Conservation (phyloP, 1,140 invertebrate genomes). For the Anastatus disparis region DNA sequence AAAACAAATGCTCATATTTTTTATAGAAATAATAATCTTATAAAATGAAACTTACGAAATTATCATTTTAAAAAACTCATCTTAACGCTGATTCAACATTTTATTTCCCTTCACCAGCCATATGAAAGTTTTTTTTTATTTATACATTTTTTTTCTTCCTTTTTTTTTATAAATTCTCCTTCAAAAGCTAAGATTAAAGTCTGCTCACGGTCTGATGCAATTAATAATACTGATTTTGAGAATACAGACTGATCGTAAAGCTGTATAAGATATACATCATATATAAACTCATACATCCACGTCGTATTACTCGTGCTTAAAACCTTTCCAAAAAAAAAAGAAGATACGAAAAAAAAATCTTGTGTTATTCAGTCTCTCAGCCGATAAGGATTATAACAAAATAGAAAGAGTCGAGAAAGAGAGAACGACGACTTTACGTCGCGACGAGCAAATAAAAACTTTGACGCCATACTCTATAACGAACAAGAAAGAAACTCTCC, state of each 20-base stretch:
- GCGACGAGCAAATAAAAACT: conserved; percentile 23
- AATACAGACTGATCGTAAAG: conserved; percentile 54
- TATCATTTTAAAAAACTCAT: conserved; percentile 17
- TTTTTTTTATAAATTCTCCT: conserved; percentile 9
- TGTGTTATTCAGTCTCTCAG: conserved; percentile 23
- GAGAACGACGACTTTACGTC: not conserved
- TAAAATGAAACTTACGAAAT: conserved; percentile 18
- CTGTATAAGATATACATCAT: conserved; percentile 55
- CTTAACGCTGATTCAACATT: conserved; percentile 46
- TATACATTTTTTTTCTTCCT: conserved; percentile 1
- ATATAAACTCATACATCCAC: conserved; percentile 39
- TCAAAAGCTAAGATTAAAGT: conserved; percentile 28
- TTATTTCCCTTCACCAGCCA: conserved; percentile 47
- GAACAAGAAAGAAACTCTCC: too few relatives aligned
- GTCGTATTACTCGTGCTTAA: conserved; percentile 29
- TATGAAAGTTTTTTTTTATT: conserved; percentile 2
- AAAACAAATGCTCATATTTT: not conserved
- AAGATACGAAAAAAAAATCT: too few relatives aligned
- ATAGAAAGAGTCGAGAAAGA: not conserved
- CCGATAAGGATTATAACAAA: conserved; percentile 26
- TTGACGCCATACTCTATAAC: conserved; percentile 7
- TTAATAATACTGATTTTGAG: too few relatives aligned
- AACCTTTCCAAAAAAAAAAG: conserved; percentile 31
- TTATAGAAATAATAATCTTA: not conserved
- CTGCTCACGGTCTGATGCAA: conserved; percentile 45